Base-by-base conservation (phyloP, 2,797 vertebrate genomes). In the Leptatherina wallacei region DNA sequence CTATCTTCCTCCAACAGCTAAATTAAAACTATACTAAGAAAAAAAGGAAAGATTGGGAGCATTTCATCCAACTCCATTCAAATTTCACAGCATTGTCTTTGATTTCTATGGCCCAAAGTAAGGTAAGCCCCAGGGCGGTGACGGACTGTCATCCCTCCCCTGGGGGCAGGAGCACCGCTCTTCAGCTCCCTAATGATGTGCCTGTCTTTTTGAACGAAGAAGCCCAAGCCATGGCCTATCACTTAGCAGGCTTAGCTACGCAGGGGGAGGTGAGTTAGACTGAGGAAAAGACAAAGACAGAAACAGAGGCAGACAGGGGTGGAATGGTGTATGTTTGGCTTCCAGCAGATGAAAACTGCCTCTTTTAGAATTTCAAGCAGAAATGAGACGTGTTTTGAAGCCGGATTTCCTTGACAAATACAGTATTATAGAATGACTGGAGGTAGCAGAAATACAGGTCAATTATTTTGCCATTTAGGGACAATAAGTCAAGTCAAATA, bases 131-230 rank as follows among this genome's bases (percentile, higher is more conserved):
- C 78, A 84, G 85, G 90, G 91, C 80, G 77, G 75, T 92, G 92
- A 93, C 61, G 73, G 92, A 90, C 93, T 94, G 94, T 94, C 95
- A 95, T 91, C 90, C 87, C 75, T 86, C 87, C 93, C 92, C 91
- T 69, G 86, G 90, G 93, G 93, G 91, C 90, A 93, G 83, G 76
- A 79, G 75, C 91, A 73, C 81, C 89, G 81, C 90, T 94, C 86
- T 83, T 88, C 93, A 89, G 89, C 90, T 87, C 80, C 78, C 90
- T 95, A 95, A 94, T 95, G 94, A 95, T 95, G 93, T 80, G 76
- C 70, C 92, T 92, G 90, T 91, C 92, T 94, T 90, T 47, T 91
- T 92, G 89, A 93, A 90, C 75, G 82, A 75, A 89, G 89, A 80
- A 87, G 84, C 83, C 87, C 81, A 85, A 92, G 93, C 88, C 91